These are phyloP conservation scores for Malurus cyaneus DNA, from an alignment of 2,113 vertebrate species.

Conservation along the genomic window DNA sequence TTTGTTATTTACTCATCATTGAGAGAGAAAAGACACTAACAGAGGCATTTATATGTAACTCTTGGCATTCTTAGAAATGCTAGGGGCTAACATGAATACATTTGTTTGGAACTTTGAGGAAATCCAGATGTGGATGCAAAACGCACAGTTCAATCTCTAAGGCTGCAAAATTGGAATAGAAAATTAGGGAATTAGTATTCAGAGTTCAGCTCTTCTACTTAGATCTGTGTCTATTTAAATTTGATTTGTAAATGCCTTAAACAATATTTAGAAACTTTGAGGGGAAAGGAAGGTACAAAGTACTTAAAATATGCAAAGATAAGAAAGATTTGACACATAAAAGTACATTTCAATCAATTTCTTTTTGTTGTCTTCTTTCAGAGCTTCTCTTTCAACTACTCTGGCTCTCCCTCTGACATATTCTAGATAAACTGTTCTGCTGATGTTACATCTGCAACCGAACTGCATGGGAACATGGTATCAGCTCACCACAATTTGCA, in stretches of 20 bases:
- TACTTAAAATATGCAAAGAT: background rate
- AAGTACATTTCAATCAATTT: slow-evolving; percentile 29
- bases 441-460: background rate
- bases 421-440: background rate
- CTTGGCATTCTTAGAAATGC: background rate
- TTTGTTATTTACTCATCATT: slow-evolving; percentile 1
- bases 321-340: background rate
- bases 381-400: background rate
- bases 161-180: background rate
- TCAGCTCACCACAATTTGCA: background rate
- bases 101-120: slow-evolving; percentile 4
- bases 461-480: background rate
- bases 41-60: background rate
- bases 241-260: background rate
- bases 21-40: background rate
- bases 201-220: background rate
- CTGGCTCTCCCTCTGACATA: background rate
- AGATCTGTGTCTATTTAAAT: slow-evolving; percentile 28
- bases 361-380: background rate
- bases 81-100: background rate
- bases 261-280: background rate
- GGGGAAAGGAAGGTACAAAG: background rate
- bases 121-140: slow-evolving; percentile 1
- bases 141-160: background rate
- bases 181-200: slow-evolving; percentile 26